These are phyloP conservation scores for Punctoribates punctum DNA, from an alignment of 2,888 invertebrate genomes.

Conservation along the genomic window DNA sequence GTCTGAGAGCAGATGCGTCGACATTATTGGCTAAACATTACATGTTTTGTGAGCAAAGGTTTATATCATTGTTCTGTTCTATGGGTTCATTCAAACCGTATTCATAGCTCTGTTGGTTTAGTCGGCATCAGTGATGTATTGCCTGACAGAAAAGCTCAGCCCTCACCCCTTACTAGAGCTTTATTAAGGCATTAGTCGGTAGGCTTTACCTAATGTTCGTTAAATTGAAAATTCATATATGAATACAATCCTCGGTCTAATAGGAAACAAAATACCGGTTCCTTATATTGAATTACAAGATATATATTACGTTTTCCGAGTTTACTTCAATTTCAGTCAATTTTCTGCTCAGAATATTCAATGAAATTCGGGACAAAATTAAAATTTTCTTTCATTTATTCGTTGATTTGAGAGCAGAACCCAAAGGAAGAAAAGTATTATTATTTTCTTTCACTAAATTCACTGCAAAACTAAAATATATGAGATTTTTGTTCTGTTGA, in stretches of 20 bases:
- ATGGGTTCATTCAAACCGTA: background rate
- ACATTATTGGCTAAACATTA: slow-evolving; percentile 10
- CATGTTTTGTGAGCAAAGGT: slow-evolving; percentile 28
- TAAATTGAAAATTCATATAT: slow-evolving; percentile 30
- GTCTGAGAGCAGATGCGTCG: background rate
- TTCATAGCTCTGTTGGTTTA: background rate
- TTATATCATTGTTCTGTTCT: slow-evolving; percentile 9
- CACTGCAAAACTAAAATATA: background rate
- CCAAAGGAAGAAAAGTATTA: background rate
- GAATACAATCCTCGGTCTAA: background rate
- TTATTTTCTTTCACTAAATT: background rate
- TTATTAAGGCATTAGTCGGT: slow-evolving; percentile 9
- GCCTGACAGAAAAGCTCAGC: background rate
- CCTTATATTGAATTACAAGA: slow-evolving; percentile 18
- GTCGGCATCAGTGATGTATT: background rate
- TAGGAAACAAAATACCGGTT: slow-evolving; percentile 25
- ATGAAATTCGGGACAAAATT: background rate
- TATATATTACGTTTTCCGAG: background rate
- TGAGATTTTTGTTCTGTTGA: background rate
- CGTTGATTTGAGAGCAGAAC: background rate
- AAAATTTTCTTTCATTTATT: slow-evolving; percentile 1
- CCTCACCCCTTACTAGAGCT: background rate
- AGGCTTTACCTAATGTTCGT: background rate
- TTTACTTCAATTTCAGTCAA: background rate
- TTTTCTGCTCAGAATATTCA: background rate